Conservation (phyloP, 2,797 vertebrate genomes). For the Australoheros facetus region DNA sequence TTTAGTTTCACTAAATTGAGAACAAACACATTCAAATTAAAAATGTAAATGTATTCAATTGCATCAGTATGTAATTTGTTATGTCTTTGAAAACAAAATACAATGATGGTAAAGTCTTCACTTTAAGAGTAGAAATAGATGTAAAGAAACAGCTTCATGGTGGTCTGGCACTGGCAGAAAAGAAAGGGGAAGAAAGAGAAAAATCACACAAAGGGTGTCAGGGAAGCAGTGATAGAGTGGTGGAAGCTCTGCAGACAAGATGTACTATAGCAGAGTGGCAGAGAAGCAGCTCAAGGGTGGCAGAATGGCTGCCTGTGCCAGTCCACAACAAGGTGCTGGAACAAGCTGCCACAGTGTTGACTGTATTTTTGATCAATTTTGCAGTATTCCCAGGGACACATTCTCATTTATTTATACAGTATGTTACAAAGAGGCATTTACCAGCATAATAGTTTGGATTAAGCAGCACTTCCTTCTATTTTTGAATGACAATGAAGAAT, state of each 20-base stretch:
- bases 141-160: constrained; percentile 11
- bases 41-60: background rate
- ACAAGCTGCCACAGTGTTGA: constrained; percentile 20
- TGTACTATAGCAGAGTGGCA: constrained; percentile 27
- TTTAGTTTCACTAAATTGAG: background rate
- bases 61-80: background rate
- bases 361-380: constrained; percentile 14
- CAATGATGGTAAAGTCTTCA: background rate
- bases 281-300: constrained; percentile 40
- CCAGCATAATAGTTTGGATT: background rate
- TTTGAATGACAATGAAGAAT: constrained; percentile 16
- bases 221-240: constrained; percentile 33
- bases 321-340: constrained; percentile 23
- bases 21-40: background rate
- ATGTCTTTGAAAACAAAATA: background rate
- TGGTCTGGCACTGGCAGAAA: constrained; percentile 27
- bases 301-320: constrained; percentile 21
- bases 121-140: background rate
- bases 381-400: background rate
- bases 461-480: constrained; percentile 4
- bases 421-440: background rate
- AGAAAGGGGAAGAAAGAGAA: constrained; percentile 12
- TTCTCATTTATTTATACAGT: constrained; percentile 16
- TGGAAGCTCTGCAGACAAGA: constrained; percentile 37
- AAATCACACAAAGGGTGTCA: constrained; percentile 34